These are phyloP conservation scores for Cisticola juncidis DNA, from an alignment of 2,113 vertebrate species.

Conservation along the genomic window DNA sequence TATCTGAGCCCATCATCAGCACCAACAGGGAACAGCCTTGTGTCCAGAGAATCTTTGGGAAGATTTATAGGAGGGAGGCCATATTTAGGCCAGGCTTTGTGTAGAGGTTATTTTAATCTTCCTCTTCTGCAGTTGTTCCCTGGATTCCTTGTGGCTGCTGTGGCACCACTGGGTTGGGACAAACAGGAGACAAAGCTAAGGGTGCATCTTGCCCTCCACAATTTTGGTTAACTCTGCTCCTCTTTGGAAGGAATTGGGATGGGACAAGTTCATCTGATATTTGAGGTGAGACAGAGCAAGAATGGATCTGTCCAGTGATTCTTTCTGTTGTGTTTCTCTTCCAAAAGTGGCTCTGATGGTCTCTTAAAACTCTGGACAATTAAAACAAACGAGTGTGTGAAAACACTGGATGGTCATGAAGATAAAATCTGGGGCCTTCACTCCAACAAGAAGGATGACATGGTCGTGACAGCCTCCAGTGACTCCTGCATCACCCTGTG, in stretches of 20 bases:
- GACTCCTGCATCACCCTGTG: constrained; percentile 90
- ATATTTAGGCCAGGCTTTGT: not conserved
- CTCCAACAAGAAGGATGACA: constrained; percentile 79
- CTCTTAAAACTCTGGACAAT: constrained; percentile 98
- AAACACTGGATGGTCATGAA: constrained; percentile 90
- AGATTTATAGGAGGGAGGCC: not conserved
- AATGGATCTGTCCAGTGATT: not conserved
- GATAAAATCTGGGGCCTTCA: constrained; percentile 97
- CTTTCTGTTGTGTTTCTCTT: not conserved
- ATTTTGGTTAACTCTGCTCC: not conserved
- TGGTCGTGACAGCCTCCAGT: constrained; percentile 84
- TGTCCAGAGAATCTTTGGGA: not conserved
- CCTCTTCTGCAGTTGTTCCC: not conserved
- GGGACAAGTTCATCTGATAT: not conserved
- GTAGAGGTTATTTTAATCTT: not conserved
- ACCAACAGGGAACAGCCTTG: not conserved
- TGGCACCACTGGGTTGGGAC: not conserved
- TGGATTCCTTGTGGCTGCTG: not conserved
- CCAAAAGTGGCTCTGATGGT: constrained; percentile 87
- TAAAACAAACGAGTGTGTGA: constrained; percentile 93
- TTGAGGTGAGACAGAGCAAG: not conserved
- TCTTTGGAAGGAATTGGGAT: not conserved
- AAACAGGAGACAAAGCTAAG: fast-evolving
- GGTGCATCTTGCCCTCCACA: not conserved
- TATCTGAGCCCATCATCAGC: not conserved